phyloP scores from a whole-genome alignment of 2,888 invertebrate genomes.

The Synergus itoensis region DNA sequence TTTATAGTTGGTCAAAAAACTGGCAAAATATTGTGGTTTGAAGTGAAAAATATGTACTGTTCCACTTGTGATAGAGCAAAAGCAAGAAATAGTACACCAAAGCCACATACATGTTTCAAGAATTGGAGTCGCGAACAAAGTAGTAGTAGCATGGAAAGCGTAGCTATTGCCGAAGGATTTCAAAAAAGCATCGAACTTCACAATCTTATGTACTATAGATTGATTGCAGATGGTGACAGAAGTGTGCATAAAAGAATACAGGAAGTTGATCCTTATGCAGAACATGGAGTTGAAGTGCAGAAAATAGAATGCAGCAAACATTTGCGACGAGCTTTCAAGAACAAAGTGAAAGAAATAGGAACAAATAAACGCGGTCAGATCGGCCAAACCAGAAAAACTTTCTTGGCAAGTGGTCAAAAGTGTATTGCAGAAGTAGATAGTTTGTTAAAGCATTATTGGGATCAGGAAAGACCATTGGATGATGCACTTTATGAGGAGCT shows the following conservation, averaged over 20 bases:
- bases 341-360: background rate
- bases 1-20: conserved; percentile 48
- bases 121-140: conserved; percentile 57
- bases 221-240: conserved; percentile 44
- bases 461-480: background rate
- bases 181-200: conserved; percentile 36
- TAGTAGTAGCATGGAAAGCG: conserved; percentile 42
- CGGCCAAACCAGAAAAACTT: background rate
- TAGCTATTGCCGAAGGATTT: conserved; percentile 45
- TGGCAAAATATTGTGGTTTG: conserved; percentile 48
- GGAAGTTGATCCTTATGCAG: background rate
- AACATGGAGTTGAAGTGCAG: background rate
- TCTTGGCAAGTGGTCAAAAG: background rate
- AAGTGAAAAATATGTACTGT: conserved; percentile 64
- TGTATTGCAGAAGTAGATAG: background rate
- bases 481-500: background rate
- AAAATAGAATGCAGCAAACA: conserved; percentile 31
- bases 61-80: conserved; percentile 47
- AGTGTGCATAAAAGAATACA: conserved; percentile 12
- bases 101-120: conserved; percentile 49
- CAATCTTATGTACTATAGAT: conserved; percentile 44
- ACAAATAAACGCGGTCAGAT: background rate
- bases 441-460: background rate
- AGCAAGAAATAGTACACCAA: conserved; percentile 2
- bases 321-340: background rate